Base-by-base conservation (phyloP, 2,113 vertebrate genomes). In the Oryzias woworae region DNA sequence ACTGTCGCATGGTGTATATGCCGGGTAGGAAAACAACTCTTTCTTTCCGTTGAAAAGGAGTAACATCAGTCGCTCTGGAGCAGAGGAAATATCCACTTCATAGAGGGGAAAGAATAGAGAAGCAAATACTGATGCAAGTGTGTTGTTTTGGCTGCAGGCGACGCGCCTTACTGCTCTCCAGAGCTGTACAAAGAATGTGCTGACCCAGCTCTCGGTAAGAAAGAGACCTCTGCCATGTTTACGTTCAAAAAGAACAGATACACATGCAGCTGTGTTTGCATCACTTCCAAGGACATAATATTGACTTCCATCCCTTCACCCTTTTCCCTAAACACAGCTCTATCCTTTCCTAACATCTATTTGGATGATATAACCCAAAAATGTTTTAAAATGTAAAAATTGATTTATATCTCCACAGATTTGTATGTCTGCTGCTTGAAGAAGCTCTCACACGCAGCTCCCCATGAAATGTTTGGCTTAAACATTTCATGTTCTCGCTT, bases 1-100 rank as follows among this genome's bases (percentile, higher is more conserved):
- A 99, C 93, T 99, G 97, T 60, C 95, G 97, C 83, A 98, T 98
- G 96, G 96, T 99, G 68, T 96, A 99, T 85, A 99, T 99, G 97
- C 97, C 96, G 31, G 97, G 97, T 98, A 86, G 59, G 78, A 15
- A 7, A 23, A 5, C 4, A 10, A 0, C 58, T 44, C 41, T 43
- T 36, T 28, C 43, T 48, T 22, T 31, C 5, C n/a, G 41, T 60
- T 51, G 46, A 41, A 28, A 61, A 16, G 53, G 48, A 67, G 45
- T 61, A 46, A 44, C 18, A 48, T 42, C 24, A 17, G 15, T 59
- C 45, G 71, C 20, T 17, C 14, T 26, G 28, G 24, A n/a, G 23
- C 22, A 14, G 28, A 59, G 24, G 54, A 54, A 51, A 43, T 10
- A 51, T 23, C 10, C 18, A 17, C 16, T 62, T 69, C 24, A 44